Evolutionary conservation across 2,888 invertebrate species (phyloP).

Genomic region (Parochlus steinenii): DNA sequence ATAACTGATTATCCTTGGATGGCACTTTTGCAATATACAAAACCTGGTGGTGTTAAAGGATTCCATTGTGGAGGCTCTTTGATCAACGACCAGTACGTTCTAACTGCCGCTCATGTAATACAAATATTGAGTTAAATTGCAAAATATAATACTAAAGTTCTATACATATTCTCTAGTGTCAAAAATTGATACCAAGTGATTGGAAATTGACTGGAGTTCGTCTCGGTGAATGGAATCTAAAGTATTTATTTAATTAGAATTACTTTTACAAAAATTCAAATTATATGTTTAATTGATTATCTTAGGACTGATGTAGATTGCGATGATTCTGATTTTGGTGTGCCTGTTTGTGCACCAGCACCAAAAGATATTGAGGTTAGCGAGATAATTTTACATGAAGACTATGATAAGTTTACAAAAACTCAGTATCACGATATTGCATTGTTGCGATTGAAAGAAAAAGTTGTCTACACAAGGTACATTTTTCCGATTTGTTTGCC

Average conservation of each 20-base stretch:
- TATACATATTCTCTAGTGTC: background rate
- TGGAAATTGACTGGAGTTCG: slow-evolving; percentile 1
- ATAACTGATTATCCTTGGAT: slow-evolving; percentile 54
- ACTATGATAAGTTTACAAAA: slow-evolving; percentile 37
- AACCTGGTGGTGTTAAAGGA: no score
- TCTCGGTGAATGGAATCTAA: slow-evolving; percentile 1
- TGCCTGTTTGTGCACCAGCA: slow-evolving; percentile 43
- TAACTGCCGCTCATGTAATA: slow-evolving; percentile 1
- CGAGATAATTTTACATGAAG: slow-evolving; percentile 44
- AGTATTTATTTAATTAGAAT: no score
- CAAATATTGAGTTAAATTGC: background rate
- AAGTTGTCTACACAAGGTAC: slow-evolving; percentile 38
- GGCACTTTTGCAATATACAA: slow-evolving; percentile 38
- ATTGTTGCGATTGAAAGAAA: slow-evolving; percentile 39
- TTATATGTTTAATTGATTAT: no score
- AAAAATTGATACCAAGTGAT: background rate
- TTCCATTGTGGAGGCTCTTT: slow-evolving; percentile 6
- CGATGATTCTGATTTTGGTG: slow-evolving; percentile 37
- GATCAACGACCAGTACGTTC: background rate
- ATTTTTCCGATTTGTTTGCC: slow-evolving; percentile 46
- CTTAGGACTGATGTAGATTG: no score
- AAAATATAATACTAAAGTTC: background rate
- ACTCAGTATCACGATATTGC: slow-evolving; percentile 58
- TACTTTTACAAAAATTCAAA: no score
- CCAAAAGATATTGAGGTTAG: slow-evolving; percentile 43